Percentiles rank a stretch among this genome's conserved stretches.
Evolutionary conservation across 2,888 invertebrate genomes (phyloP).

Genomic region (Agonopterix heracliana): DNA sequence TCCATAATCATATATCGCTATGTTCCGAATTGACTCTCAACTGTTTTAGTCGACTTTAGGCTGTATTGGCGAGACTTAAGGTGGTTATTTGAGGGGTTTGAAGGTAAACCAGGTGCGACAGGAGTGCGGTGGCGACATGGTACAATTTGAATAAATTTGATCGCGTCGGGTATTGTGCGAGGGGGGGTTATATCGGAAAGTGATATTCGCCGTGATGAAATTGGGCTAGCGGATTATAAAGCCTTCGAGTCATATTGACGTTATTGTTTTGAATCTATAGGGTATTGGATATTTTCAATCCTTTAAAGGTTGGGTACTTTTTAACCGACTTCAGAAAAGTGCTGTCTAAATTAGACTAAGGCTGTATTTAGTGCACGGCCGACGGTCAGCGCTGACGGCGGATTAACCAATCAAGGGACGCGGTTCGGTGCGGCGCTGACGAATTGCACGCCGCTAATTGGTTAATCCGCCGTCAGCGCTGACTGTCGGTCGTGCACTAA

Average conservation of each 20-base stretch:
- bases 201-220: constrained; percentile 60
- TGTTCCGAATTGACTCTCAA: constrained; percentile 40
- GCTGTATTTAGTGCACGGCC: too few relatives aligned
- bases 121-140: constrained; percentile 53
- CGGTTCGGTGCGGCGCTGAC: too few relatives aligned
- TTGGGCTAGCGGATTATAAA: constrained; percentile 48
- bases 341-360: too few relatives aligned
- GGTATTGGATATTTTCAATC: too few relatives aligned
- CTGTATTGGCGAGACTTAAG: not conserved
- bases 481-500: too few relatives aligned
- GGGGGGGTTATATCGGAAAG: constrained; percentile 58
- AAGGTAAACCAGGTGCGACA: constrained; percentile 54
- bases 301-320: too few relatives aligned
- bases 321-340: too few relatives aligned
- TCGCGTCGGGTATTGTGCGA: constrained; percentile 38
- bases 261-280: constrained; percentile 12
- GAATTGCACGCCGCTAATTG: too few relatives aligned
- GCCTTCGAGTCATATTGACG: constrained; percentile 29
- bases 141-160: constrained; percentile 75
- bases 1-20: constrained; percentile 57
- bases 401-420: too few relatives aligned
- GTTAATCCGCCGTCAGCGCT: too few relatives aligned
- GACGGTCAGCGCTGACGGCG: too few relatives aligned
- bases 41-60: constrained; percentile 16
- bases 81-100: not conserved